Conservation (phyloP, 2,888 invertebrate species). For the Athrips mouffetella region DNA sequence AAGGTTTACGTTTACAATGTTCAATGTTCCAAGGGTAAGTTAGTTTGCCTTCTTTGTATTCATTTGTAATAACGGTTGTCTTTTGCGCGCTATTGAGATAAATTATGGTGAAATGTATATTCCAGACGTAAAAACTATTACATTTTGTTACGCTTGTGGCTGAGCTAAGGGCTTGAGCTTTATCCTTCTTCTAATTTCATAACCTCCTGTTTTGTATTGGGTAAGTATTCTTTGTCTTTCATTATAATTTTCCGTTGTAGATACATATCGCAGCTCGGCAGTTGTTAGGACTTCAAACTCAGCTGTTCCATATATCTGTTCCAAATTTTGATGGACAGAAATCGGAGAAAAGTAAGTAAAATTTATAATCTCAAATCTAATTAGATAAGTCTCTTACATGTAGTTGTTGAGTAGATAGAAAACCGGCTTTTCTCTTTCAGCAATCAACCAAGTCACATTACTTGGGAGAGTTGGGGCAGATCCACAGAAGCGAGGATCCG, state of each 20-base stretch:
- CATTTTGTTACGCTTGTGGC: too few species aligned
- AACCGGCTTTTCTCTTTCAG: conserved; percentile 41
- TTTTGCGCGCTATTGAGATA: too few species aligned
- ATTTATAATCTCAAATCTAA: neutral
- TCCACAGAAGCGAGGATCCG: conserved; percentile 89
- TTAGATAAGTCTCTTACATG: neutral
- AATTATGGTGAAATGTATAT: too few species aligned
- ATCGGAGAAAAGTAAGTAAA: conserved; percentile 59
- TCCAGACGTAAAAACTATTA: too few species aligned
- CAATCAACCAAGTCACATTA: conserved; percentile 90
- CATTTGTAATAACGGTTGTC: too few species aligned
- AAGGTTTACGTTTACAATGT: neutral
- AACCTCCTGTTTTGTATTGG: too few species aligned
- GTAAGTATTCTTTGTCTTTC: neutral
- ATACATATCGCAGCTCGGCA: conserved; percentile 30
- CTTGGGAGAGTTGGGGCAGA: conserved; percentile 93
- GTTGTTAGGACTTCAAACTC: conserved; percentile 29
- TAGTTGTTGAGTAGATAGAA: neutral
- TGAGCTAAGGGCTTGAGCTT: too few species aligned
- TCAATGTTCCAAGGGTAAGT: neutral
- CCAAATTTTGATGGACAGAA: conserved; percentile 45
- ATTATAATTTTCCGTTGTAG: conserved; percentile 29
- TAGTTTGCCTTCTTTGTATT: too few species aligned
- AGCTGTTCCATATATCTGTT: conserved; percentile 31
- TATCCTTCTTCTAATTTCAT: too few species aligned